phyloP scores from a whole-genome alignment of 2,888 invertebrate genomes.

The Bugula neritina region DNA sequence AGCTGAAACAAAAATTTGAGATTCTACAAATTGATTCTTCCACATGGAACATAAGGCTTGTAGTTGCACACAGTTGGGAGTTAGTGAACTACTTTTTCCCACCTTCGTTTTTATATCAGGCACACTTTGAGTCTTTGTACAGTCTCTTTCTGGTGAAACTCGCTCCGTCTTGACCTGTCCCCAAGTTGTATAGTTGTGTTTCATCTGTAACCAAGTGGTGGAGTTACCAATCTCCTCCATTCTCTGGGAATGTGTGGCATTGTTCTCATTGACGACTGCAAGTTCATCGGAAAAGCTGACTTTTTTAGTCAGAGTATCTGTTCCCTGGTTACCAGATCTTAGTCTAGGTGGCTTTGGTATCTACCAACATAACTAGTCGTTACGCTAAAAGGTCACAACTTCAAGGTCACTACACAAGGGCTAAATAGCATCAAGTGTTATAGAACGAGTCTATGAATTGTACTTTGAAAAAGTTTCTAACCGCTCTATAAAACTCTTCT shows the following conservation, averaged over 20 bases:
- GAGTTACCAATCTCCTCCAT: slow-evolving; percentile 23
- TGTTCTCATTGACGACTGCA: background rate
- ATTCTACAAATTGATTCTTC: too few relatives aligned
- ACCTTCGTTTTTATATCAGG: background rate
- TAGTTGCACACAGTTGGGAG: too few relatives aligned
- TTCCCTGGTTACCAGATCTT: background rate
- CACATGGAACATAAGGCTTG: too few relatives aligned
- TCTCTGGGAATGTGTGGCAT: background rate
- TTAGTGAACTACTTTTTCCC: too few relatives aligned
- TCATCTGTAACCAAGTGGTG: slow-evolving; percentile 26
- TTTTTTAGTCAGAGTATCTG: background rate
- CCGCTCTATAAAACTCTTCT: too few relatives aligned
- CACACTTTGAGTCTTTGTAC: slow-evolving; percentile 16
- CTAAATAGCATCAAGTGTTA: too few relatives aligned
- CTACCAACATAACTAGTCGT: background rate
- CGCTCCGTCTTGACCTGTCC: slow-evolving; percentile 14
- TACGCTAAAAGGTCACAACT: too few relatives aligned
- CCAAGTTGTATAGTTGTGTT: slow-evolving; percentile 27
- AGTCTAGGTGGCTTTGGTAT: slow-evolving; percentile 7
- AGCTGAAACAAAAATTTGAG: too few relatives aligned
- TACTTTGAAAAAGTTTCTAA: too few relatives aligned
- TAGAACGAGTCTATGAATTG: too few relatives aligned
- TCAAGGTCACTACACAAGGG: too few relatives aligned
- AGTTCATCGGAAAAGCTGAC: slow-evolving; percentile 23
- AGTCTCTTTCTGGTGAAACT: background rate